Evolutionary conservation across 2,888 invertebrate genomes (phyloP).

Genomic region (Clostera curtula): DNA sequence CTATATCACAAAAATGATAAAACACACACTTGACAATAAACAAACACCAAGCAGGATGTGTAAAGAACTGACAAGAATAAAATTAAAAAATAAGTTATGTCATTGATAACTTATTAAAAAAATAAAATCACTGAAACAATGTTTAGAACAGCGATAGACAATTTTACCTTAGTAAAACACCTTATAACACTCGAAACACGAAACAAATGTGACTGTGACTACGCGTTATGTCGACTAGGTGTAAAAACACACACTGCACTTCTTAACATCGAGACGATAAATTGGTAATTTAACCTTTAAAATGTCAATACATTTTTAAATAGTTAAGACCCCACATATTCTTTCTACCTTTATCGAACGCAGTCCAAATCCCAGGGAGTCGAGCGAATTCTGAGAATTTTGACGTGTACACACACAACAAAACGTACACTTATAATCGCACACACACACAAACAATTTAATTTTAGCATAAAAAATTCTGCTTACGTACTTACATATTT

Average conservation of each 20-base stretch:
- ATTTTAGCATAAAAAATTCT: conserved; percentile 42
- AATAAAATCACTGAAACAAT: conserved; percentile 12
- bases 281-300: conserved; percentile 7
- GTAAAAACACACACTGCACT: background rate
- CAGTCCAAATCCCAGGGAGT: conserved; percentile 26
- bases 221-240: no score
- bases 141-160: conserved; percentile 9
- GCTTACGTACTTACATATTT: conserved; percentile 19
- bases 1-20: background rate
- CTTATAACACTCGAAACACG: background rate
- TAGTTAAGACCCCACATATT: background rate
- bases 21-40: background rate
- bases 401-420: conserved; percentile 45
- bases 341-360: conserved; percentile 24
- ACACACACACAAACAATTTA: conserved; percentile 40
- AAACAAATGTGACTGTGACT: background rate
- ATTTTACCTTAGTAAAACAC: conserved; percentile 11
- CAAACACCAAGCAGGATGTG: no score
- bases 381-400: conserved; percentile 57
- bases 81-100: conserved; percentile 9
- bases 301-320: background rate
- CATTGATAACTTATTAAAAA: conserved; percentile 12
- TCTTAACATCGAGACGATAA: no score
- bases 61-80: conserved; percentile 13
- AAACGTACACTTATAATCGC: conserved; percentile 18